phyloP scores from a whole-genome alignment of 2,888 invertebrate species.

The Apoda limacodes region DNA sequence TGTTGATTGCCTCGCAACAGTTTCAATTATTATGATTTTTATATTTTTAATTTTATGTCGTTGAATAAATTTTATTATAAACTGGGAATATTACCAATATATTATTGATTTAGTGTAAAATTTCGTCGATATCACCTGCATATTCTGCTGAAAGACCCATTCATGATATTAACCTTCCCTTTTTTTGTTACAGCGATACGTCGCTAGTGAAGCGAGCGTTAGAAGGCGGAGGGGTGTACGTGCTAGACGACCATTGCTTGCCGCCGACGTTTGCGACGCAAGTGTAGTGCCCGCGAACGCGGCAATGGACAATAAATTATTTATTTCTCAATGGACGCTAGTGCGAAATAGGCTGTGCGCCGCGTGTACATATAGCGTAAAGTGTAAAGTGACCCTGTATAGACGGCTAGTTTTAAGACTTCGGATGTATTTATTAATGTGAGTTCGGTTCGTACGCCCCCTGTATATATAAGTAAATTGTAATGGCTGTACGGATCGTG shows the following conservation, averaged over 20 bases:
- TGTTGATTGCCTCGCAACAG: too few relatives aligned
- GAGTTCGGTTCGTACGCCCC: slow-evolving; percentile 50
- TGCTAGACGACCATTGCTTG: slow-evolving; percentile 81
- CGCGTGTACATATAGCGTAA: slow-evolving; percentile 65
- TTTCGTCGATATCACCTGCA: too few relatives aligned
- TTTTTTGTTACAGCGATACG: slow-evolving; percentile 72
- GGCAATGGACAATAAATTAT: slow-evolving; percentile 49
- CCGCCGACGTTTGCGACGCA: slow-evolving; percentile 82
- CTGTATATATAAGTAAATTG: slow-evolving; percentile 45
- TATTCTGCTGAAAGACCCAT: too few relatives aligned
- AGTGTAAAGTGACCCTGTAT: slow-evolving; percentile 67
- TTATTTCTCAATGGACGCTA: slow-evolving; percentile 60
- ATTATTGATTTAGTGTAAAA: too few relatives aligned
- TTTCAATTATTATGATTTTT: too few relatives aligned
- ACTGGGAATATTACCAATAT: too few relatives aligned
- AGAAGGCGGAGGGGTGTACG: slow-evolving; percentile 76
- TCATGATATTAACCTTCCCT: too few relatives aligned
- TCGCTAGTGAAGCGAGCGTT: slow-evolving; percentile 77
- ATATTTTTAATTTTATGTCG: too few relatives aligned
- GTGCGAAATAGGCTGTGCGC: slow-evolving; percentile 66
- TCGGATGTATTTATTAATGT: slow-evolving; percentile 61
- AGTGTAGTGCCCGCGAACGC: slow-evolving; percentile 70
- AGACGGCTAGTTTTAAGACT: slow-evolving; percentile 62
- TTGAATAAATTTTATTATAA: too few relatives aligned
- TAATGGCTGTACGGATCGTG: slow-evolving; percentile 48